Evolutionary conservation across 1,140 invertebrate genomes (phyloP).

Genomic region (Drosophila jambulina): DNA sequence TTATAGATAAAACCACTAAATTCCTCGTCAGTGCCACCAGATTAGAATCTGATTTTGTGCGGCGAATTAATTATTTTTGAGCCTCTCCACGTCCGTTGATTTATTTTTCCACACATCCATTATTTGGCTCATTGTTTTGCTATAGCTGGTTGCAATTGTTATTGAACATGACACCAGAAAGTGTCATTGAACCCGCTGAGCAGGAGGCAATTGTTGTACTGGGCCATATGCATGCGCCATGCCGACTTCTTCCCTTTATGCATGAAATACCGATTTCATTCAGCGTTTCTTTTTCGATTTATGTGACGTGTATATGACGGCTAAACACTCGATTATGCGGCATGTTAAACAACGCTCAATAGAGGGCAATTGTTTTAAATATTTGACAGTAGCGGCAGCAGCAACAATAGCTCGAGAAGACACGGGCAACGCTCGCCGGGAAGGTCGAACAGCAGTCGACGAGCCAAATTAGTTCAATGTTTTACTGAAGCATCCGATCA

Average conservation of each 20-base stretch:
- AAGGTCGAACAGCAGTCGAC: constrained; percentile 43
- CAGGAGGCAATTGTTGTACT: constrained; percentile 42
- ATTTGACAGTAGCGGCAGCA: constrained; percentile 40
- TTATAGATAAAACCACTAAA: background rate
- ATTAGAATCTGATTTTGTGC: background rate
- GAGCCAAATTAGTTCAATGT: constrained; percentile 28
- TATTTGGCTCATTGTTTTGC: constrained; percentile 37
- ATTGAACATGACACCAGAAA: constrained; percentile 66
- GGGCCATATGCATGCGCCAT: constrained; percentile 52
- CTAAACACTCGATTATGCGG: constrained; percentile 43
- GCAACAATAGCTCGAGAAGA: constrained; percentile 4
- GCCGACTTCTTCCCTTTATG: constrained; percentile 43
- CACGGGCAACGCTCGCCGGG: constrained; percentile 55
- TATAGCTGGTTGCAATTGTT: constrained; percentile 57
- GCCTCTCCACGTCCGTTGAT: background rate
- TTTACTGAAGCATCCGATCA: constrained; percentile 23
- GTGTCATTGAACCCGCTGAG: constrained; percentile 66
- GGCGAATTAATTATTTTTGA: background rate
- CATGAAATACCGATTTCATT: constrained; percentile 51
- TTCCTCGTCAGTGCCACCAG: background rate
- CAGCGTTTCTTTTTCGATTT: constrained; percentile 44
- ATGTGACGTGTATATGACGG: constrained; percentile 40
- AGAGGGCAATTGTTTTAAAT: constrained; percentile 70
- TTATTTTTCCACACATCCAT: constrained; percentile 10
- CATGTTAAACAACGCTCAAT: constrained; percentile 59